Conservation (phyloP, 2,113 vertebrate species). For the Vanacampus margaritifer region DNA sequence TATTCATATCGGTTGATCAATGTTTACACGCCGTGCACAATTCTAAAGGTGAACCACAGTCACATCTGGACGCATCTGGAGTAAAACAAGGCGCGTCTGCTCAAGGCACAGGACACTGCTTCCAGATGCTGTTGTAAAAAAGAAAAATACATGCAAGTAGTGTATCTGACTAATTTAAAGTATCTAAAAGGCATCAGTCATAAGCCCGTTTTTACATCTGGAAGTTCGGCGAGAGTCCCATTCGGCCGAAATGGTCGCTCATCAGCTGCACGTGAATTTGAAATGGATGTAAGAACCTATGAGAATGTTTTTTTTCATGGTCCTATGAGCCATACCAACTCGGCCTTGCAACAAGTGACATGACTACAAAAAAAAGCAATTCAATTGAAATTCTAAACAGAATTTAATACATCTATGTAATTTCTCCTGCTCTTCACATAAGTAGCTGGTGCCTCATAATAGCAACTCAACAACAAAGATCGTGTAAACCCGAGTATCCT, state of each 20-base stretch:
- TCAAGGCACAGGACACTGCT: conserved; percentile 26
- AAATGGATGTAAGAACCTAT: too few relatives aligned
- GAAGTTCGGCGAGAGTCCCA: too few relatives aligned
- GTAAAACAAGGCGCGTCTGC: conserved; percentile 28
- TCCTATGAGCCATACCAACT: too few relatives aligned
- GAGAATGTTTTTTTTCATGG: too few relatives aligned
- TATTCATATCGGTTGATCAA: conserved; percentile 28
- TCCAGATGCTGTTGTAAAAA: conserved; percentile 39
- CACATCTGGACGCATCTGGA: conserved; percentile 42
- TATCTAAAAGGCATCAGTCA: background rate
- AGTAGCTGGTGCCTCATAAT: background rate
- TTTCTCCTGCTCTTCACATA: too few relatives aligned
- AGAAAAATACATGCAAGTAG: background rate
- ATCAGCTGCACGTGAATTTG: too few relatives aligned
- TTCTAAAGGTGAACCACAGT: conserved; percentile 7
- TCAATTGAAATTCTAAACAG: too few relatives aligned
- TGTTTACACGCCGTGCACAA: conserved; percentile 41
- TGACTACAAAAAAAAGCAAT: too few relatives aligned
- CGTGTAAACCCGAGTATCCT: conserved; percentile 17
- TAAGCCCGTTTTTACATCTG: background rate
- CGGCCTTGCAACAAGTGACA: too few relatives aligned
- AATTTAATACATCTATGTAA: too few relatives aligned
- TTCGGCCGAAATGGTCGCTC: too few relatives aligned
- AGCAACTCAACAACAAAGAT: background rate
- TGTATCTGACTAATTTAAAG: background rate